Conservation (phyloP, 2,888 invertebrate species). For the Oxyteleia sp. region DNA sequence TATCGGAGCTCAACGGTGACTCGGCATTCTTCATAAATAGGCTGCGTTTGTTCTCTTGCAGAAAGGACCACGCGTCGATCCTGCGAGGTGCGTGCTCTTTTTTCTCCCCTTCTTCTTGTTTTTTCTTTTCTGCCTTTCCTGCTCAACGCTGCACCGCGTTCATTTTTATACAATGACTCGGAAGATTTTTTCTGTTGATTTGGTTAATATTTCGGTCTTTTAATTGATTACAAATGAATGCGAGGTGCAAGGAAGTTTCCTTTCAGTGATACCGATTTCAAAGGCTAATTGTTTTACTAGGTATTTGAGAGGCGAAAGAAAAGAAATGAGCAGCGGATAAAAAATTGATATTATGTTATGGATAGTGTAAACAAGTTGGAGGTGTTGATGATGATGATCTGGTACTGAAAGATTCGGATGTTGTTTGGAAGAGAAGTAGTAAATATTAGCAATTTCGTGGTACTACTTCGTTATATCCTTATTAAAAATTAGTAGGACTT, state of each 20-base stretch:
- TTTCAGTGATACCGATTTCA: constrained; percentile 47
- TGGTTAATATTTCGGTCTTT: constrained; percentile 53
- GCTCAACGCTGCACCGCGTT: constrained; percentile 19
- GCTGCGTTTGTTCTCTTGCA: too few species aligned
- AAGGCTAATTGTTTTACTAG: constrained; percentile 44
- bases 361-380: not conserved
- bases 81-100: too few species aligned
- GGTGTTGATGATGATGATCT: too few species aligned
- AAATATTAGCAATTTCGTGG: too few species aligned
- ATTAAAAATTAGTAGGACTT: too few species aligned
- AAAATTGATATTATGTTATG: constrained; percentile 13
- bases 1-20: too few species aligned
- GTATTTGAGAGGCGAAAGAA: constrained; percentile 1
- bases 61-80: too few species aligned
- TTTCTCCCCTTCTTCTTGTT: not conserved
- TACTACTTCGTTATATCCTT: too few species aligned
- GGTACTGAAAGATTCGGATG: too few species aligned
- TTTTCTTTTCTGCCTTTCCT: constrained; percentile 20
- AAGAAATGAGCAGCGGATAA: constrained; percentile 14
- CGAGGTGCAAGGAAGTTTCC: constrained; percentile 28
- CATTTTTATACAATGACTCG: constrained; percentile 61
- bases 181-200: constrained; percentile 63
- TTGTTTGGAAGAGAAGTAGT: too few species aligned
- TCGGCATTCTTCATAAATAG: too few species aligned
- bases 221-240: constrained; percentile 65